Evolutionary conservation across 2,113 vertebrate genomes (phyloP).

Genomic region (Erythrolamprus reginae): DNA sequence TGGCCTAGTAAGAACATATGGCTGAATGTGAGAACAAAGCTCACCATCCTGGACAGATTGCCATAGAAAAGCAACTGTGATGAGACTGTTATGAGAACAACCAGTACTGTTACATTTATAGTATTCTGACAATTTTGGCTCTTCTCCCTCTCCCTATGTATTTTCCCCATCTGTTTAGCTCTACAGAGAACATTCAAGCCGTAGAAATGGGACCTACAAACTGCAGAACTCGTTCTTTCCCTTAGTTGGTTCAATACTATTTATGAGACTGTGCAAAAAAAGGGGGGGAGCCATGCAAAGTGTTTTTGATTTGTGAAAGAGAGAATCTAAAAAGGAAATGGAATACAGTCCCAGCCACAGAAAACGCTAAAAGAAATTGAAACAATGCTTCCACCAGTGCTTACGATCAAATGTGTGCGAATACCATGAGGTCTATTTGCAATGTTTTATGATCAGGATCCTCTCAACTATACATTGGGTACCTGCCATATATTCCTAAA

Average conservation of each 20-base stretch:
- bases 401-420: not conserved
- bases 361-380: not conserved
- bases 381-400: not conserved
- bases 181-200: conserved; percentile 30
- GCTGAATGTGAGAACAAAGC: conserved; percentile 41
- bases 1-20: conserved; percentile 31
- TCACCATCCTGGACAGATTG: conserved; percentile 39
- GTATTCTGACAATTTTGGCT: conserved; percentile 27
- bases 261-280: not conserved
- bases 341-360: not conserved
- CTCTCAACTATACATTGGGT: not conserved
- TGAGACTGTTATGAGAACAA: conserved; percentile 39
- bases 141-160: conserved; percentile 41
- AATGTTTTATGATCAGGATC: not conserved
- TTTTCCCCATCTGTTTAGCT: conserved; percentile 42
- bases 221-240: not conserved
- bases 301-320: not conserved
- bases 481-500: not conserved
- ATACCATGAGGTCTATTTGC: not conserved
- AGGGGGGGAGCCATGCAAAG: not conserved
- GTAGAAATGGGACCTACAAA: conserved; percentile 22
- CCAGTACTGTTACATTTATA: conserved; percentile 18
- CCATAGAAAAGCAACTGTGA: conserved; percentile 27
- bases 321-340: not conserved
- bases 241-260: not conserved